Evolutionary conservation across 2,888 invertebrate genomes (phyloP).

Genomic region (Dasypogon diadema): DNA sequence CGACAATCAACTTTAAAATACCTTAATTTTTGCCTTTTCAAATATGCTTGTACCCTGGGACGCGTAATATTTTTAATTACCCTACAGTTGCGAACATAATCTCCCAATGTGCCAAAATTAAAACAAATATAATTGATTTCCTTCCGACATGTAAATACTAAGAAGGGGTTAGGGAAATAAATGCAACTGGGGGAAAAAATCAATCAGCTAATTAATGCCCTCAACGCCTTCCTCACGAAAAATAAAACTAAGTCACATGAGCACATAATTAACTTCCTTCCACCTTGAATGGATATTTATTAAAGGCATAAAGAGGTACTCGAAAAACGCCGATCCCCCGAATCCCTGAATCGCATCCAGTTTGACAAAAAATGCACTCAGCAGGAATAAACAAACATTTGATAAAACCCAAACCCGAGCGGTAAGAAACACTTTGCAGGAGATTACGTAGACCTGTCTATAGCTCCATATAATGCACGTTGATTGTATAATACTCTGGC

Average conservation of each 20-base stretch:
- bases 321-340: neutral
- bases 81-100: too few species aligned
- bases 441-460: constrained; percentile 34
- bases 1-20: too few species aligned
- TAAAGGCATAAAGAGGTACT: constrained; percentile 37
- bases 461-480: neutral
- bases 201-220: too few species aligned
- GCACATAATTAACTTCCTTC: constrained; percentile 19
- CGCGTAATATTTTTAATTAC: too few species aligned
- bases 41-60: too few species aligned
- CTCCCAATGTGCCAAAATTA: too few species aligned
- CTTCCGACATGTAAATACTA: too few species aligned
- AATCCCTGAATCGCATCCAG: neutral
- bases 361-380: neutral
- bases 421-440: constrained; percentile 32
- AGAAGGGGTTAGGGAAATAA: too few species aligned
- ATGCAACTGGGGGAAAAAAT: too few species aligned
- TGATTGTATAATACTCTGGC: constrained; percentile 2
- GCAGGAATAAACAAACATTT: constrained; percentile 16
- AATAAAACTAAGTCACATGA: neutral
- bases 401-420: constrained; percentile 30
- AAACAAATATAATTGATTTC: too few species aligned
- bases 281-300: constrained; percentile 24
- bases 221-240: too few species aligned
- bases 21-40: too few species aligned